Evolutionary conservation across 2,888 invertebrate genomes (phyloP).

Genomic region (Poecilus cupreus): DNA sequence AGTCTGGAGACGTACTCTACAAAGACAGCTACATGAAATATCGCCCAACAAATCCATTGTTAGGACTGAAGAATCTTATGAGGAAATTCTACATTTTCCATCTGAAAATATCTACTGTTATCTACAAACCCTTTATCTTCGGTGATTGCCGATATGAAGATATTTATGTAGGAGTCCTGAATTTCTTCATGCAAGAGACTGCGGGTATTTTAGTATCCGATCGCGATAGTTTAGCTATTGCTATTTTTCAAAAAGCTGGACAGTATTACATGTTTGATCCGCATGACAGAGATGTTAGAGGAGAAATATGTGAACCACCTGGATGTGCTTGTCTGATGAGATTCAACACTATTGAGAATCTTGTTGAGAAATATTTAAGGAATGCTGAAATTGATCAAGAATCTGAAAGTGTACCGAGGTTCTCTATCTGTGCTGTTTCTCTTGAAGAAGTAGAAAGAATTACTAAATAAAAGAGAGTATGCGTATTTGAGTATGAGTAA

Average conservation of each 20-base stretch:
- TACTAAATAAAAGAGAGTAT: not conserved
- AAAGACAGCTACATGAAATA: conserved; percentile 78
- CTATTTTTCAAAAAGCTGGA: conserved; percentile 74
- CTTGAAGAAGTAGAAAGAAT: conserved; percentile 30
- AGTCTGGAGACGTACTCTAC: conserved; percentile 77
- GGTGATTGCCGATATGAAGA: conserved; percentile 70
- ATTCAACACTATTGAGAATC: conserved; percentile 62
- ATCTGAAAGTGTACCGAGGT: conserved; percentile 56
- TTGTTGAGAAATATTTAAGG: conserved; percentile 63
- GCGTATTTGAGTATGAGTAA: not conserved
- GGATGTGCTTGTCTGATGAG: conserved; percentile 65
- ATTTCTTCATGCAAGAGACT: conserved; percentile 77
- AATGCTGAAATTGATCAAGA: conserved; percentile 64
- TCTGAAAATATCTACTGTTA: conserved; percentile 73
- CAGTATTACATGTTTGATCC: conserved; percentile 80
- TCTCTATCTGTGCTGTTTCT: conserved; percentile 21
- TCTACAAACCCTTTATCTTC: conserved; percentile 71
- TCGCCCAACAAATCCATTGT: conserved; percentile 71
- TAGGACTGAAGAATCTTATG: conserved; percentile 70
- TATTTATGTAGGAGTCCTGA: conserved; percentile 70
- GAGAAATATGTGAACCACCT: conserved; percentile 64
- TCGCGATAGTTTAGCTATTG: conserved; percentile 73
- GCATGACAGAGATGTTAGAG: conserved; percentile 75
- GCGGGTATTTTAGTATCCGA: conserved; percentile 76
- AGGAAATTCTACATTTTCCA: conserved; percentile 77